Conservation (phyloP, 2,113 vertebrate species). For the Dasyprocta punctata region DNA sequence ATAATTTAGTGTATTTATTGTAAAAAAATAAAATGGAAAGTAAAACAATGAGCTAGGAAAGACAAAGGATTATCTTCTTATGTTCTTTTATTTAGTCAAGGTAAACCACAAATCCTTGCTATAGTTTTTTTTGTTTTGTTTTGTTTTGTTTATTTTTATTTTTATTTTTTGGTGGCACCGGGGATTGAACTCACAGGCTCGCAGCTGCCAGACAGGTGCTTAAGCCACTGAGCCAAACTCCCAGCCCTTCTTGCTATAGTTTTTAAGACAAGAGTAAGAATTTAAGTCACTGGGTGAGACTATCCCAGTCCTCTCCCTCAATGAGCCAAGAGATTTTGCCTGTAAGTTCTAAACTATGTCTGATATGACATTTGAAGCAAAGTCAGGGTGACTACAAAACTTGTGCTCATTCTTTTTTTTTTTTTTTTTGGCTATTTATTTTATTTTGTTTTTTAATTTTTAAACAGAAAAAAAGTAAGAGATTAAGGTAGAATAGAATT, state of each 20-base stretch:
- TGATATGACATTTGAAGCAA: no score
- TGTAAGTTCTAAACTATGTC: not conserved
- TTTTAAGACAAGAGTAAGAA: not conserved
- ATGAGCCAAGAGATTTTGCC: not conserved
- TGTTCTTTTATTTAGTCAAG: not conserved
- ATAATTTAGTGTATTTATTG: not conserved
- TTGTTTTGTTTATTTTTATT: no score
- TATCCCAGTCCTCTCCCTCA: not conserved
- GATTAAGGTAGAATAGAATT: no score
- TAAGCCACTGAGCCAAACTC: no score
- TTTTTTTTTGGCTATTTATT: no score
- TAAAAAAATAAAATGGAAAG: not conserved
- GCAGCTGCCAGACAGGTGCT: no score
- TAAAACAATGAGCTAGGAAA: conserved; percentile 8
- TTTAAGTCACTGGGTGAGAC: not conserved
- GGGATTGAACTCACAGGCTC: no score
- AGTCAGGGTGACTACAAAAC: not conserved
- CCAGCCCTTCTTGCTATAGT: not conserved
- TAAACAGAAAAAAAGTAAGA: no score
- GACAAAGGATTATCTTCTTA: not conserved
- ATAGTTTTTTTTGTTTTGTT: no score
- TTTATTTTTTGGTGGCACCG: no score
- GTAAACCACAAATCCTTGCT: not conserved
- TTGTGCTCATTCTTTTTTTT: not conserved
- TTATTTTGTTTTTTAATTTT: no score